Evolutionary conservation across 1,140 invertebrate species (phyloP), one percentile per base, ranked within the genome.

Genomic region (Phymorhynchus buccinoides): DNA sequence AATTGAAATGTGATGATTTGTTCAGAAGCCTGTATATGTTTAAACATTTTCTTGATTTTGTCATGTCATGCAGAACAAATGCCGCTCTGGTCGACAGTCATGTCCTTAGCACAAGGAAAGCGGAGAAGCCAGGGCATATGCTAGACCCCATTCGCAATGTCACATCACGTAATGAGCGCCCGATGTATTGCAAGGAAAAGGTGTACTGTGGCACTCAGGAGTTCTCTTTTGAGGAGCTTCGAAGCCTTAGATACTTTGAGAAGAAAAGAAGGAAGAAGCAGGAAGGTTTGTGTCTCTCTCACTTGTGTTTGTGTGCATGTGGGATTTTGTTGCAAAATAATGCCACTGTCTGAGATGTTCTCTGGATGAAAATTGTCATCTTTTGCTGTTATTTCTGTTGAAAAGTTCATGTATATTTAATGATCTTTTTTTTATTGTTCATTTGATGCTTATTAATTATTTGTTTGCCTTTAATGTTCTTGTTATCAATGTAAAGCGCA

Each of bases 201-300:
- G 90, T 94, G 1, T 95, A 94, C 88, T 90, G 90, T 82, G 94
- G 95, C 0, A 91, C 90, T 3, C 92, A 92, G 71, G 95, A 95
- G 88, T 94, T 94, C 84, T 93, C 92, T 41, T 94, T 95, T 90
- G 95, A 95, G 90, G 95, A 95, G 90, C 85, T 95, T 3, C 88
- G 94, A 85, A 94, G 93, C 82, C 88, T 44, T 85, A 90, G 78
- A 87, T 89, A 78, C 78, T 88, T 66, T 87, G 73, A 87, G 82
- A 87, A 88, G 82, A 44, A 86, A 75, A 88, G 73, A 82, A 48
- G 75, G 79, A 78, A 71, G 83, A 68, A 82, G 12, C 84, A 88
- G 71, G 87, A 88, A 88, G 90, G 90, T 91, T 56, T 75, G 12
- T 22, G 39, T 48, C 42, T 62, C 48, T 52, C 48, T 52, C 48